phyloP scores from a whole-genome alignment of 2,888 invertebrate genomes.

The Abrostola triplasia region DNA sequence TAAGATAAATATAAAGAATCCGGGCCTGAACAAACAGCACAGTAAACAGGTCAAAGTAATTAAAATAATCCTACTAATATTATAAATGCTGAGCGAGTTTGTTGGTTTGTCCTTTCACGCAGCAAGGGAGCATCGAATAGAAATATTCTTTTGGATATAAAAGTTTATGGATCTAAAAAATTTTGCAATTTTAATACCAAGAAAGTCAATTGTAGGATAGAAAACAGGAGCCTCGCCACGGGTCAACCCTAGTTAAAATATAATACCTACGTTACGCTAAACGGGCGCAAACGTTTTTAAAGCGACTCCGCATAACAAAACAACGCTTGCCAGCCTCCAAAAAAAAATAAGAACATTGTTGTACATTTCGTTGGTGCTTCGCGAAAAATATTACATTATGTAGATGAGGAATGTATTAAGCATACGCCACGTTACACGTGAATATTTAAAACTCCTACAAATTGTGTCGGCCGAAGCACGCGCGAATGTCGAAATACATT shows the following conservation, averaged over 20 bases:
- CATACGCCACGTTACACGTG: conserved; percentile 74
- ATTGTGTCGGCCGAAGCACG: conserved; percentile 70
- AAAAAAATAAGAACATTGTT: conserved; percentile 62
- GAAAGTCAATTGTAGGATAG: no score
- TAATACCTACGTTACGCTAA: conserved; percentile 7
- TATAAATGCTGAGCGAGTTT: no score
- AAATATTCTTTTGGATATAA: no score
- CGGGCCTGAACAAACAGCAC: conserved; percentile 48
- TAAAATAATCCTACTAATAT: conserved; percentile 42
- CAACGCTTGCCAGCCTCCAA: conserved; percentile 33
- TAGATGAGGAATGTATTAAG: conserved; percentile 79
- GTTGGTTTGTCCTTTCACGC: no score
- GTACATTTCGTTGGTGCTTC: conserved; percentile 65
- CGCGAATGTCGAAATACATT: conserved; percentile 64
- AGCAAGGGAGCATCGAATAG: no score
- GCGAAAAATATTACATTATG: conserved; percentile 79
- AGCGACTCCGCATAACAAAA: conserved; percentile 26
- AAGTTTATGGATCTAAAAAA: no score
- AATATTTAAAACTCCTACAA: conserved; percentile 81
- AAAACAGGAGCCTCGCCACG: no score
- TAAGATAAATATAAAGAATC: conserved; percentile 47
- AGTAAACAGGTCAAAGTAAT: conserved; percentile 46
- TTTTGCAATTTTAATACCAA: no score
- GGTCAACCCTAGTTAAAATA: no score
- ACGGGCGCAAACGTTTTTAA: conserved; percentile 19